Evolutionary conservation across 1,140 invertebrate genomes (phyloP).

Genomic region (Listronotus bonariensis): DNA sequence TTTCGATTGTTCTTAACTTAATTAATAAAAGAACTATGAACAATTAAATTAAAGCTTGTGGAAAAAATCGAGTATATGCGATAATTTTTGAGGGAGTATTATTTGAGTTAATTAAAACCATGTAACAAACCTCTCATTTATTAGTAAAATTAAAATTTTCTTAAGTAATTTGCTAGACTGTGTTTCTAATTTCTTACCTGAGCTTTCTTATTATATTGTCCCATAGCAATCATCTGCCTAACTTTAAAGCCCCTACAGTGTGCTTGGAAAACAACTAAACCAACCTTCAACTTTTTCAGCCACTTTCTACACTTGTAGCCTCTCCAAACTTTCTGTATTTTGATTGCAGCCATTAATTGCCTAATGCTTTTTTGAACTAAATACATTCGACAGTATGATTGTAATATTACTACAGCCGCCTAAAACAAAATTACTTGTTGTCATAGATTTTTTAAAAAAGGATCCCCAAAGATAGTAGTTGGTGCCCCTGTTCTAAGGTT

Average conservation of each 20-base stretch:
- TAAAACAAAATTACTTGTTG: conserved; percentile 3
- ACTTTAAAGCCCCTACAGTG: conserved; percentile 67
- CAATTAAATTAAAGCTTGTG: no score
- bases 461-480: no score
- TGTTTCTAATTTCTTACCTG: conserved; percentile 31
- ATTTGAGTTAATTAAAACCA: no score
- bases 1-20: no score
- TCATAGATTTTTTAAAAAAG: no score
- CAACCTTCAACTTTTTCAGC: conserved; percentile 66
- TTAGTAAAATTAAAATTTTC: background rate
- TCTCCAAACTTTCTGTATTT: conserved; percentile 79
- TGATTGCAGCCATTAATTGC: conserved; percentile 66
- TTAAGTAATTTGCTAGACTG: background rate
- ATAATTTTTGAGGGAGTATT: no score
- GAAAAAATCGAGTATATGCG: no score
- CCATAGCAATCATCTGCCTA: conserved; percentile 57
- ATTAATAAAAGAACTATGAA: no score
- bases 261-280: conserved; percentile 74
- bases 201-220: conserved; percentile 39
- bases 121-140: background rate
- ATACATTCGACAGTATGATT: conserved; percentile 74
- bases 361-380: conserved; percentile 59
- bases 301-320: conserved; percentile 68
- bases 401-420: conserved; percentile 73
- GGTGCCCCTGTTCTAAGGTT: no score